A percentile compares a stretch with the other conserved stretches of the same genome.
Conservation (phyloP, 1,140 invertebrate genomes). For the Drosophila rhopaloa region DNA sequence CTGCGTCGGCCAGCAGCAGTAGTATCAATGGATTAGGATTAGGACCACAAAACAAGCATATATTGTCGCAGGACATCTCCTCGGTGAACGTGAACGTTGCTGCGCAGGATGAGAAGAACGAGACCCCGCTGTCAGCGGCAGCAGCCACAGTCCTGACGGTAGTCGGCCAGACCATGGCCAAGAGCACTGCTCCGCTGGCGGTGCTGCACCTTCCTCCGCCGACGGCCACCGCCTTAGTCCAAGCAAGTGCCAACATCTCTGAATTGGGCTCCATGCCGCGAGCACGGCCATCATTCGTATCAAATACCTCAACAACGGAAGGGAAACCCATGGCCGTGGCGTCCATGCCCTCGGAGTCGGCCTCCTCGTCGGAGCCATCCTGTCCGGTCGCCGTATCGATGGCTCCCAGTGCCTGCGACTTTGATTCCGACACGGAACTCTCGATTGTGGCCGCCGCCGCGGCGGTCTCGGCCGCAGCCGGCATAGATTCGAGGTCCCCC, state of each 20-base stretch:
- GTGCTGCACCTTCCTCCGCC: conserved; percentile 37
- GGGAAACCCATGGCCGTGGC: neutral
- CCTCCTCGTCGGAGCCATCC: conserved; percentile 22
- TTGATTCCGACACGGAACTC: conserved; percentile 79
- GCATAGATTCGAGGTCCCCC: conserved; percentile 37
- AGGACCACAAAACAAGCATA: conserved; percentile 29
- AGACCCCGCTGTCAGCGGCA: neutral
- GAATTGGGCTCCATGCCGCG: conserved; percentile 14
- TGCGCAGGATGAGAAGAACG: conserved; percentile 25
- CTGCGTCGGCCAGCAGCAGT: conserved; percentile 33
- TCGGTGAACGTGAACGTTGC: neutral
- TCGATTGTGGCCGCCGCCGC: conserved; percentile 71
- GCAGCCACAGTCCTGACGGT: neutral
- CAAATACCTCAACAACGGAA: conserved; percentile 1
- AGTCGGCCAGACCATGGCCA: neutral
- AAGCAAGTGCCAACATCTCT: conserved; percentile 20
- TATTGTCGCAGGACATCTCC: conserved; percentile 30
- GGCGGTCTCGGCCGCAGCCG: conserved; percentile 35
- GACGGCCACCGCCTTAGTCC: conserved; percentile 16
- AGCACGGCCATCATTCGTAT: conserved; percentile 5
- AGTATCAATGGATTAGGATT: conserved; percentile 17
- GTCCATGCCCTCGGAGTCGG: conserved; percentile 3
- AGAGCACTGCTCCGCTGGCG: conserved; percentile 8
- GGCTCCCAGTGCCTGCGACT: conserved; percentile 67
- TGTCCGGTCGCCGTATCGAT: conserved; percentile 12